Evolutionary conservation across 2,113 vertebrate species (phyloP).

Genomic region (Podarcis raffonei): DNA sequence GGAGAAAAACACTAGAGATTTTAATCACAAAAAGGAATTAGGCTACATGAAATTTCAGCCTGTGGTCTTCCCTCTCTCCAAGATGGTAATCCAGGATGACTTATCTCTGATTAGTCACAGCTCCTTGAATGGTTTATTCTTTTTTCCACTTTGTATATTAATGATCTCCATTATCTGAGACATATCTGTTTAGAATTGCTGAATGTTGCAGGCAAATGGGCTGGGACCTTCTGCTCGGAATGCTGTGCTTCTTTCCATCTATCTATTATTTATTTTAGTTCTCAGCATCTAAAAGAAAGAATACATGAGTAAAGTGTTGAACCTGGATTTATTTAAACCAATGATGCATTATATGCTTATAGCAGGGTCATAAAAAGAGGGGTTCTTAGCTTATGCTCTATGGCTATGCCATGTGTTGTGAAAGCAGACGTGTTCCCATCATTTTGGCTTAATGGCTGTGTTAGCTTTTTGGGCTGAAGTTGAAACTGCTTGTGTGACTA

Average conservation of each 20-base stretch:
- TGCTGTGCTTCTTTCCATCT: slow-evolving; percentile 29
- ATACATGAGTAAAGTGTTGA: not conserved
- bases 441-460: not conserved
- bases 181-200: slow-evolving; percentile 24
- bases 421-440: not conserved
- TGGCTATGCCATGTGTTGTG: not conserved
- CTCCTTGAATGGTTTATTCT: slow-evolving; percentile 41
- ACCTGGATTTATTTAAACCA: slow-evolving; percentile 32
- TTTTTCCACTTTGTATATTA: slow-evolving; percentile 44
- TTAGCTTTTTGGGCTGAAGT: not conserved
- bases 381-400: slow-evolving; percentile 6
- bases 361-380: slow-evolving; percentile 14
- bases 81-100: slow-evolving; percentile 6
- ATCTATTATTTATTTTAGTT: slow-evolving; percentile 48
- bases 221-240: slow-evolving; percentile 26
- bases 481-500: slow-evolving; percentile 25
- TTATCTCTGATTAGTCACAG: slow-evolving; percentile 37
- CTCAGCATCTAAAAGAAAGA: slow-evolving; percentile 5
- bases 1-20: not conserved
- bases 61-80: slow-evolving; percentile 4
- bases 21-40: not conserved
- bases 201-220: slow-evolving; percentile 38
- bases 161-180: slow-evolving; percentile 42
- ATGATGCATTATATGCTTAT: not conserved
- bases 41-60: slow-evolving; percentile 5